phyloP scores from a whole-genome alignment of 2,797 vertebrate species.

The Thripadectes ignobilis region DNA sequence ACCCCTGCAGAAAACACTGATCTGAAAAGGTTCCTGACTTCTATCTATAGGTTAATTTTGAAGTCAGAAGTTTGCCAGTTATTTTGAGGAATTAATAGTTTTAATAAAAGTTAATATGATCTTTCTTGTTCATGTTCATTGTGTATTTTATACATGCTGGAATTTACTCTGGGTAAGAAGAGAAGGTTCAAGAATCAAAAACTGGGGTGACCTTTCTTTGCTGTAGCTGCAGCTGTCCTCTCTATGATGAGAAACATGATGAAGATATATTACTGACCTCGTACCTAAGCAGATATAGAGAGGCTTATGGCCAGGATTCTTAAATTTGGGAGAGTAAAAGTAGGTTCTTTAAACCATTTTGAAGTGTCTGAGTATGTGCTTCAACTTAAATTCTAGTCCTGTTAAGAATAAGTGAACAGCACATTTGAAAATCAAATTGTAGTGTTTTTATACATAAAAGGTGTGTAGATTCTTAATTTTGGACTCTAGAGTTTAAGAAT shows the following conservation, averaged over 20 bases:
- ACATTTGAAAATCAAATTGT: background rate
- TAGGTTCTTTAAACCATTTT: background rate
- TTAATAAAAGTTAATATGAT: background rate
- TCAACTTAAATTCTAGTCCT: background rate
- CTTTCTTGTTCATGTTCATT: background rate
- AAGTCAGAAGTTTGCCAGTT: background rate
- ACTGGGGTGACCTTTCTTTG: background rate
- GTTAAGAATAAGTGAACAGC: background rate
- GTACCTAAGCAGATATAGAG: background rate
- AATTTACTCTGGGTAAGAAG: background rate
- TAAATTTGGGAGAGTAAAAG: background rate
- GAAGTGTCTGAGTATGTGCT: background rate
- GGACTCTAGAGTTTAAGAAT: background rate
- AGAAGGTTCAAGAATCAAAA: background rate
- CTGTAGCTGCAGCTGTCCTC: conserved; percentile 5
- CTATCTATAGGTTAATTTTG: background rate
- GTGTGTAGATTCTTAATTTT: background rate
- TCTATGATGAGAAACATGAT: background rate
- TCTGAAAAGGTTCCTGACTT: background rate
- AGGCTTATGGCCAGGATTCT: background rate
- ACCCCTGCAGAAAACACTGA: background rate
- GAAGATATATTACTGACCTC: background rate
- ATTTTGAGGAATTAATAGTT: background rate
- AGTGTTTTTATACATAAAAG: background rate
- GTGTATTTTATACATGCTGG: background rate